These are phyloP conservation scores for Protophormia terraenovae DNA, from an alignment of 2,888 invertebrate genomes.

Conservation along the genomic window DNA sequence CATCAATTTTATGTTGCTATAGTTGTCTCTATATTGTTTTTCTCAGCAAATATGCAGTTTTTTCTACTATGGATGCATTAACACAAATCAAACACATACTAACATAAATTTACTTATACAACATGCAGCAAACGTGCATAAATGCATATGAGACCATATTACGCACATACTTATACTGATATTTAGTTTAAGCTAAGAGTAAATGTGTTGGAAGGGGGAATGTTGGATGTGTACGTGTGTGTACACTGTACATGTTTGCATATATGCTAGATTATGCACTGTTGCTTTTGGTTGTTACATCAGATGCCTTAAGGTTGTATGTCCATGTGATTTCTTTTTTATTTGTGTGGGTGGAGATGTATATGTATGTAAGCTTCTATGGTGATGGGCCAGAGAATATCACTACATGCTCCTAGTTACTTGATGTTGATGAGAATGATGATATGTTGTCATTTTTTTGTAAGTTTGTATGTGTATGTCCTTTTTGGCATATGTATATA, in stretches of 20 bases:
- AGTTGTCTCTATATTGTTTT: too few relatives aligned
- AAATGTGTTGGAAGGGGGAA: not conserved
- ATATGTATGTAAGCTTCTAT: slow-evolving; percentile 3
- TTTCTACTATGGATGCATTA: not conserved
- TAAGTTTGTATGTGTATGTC: not conserved
- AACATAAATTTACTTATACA: not conserved
- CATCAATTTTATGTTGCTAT: slow-evolving; percentile 39
- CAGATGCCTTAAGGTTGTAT: slow-evolving; percentile 44
- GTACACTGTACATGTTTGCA: not conserved
- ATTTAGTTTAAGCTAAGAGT: slow-evolving; percentile 4
- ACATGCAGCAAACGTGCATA: slow-evolving; percentile 3
- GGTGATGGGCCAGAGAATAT: slow-evolving; percentile 4
- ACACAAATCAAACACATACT: not conserved
- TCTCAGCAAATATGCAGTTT: slow-evolving; percentile 23
- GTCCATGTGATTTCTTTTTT: not conserved
- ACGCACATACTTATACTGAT: not conserved
- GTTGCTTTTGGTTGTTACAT: slow-evolving; percentile 51
- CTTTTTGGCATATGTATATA: too few relatives aligned
- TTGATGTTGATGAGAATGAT: slow-evolving; percentile 39
- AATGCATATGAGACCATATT: slow-evolving; percentile 10
- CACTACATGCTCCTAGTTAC: slow-evolving; percentile 7
- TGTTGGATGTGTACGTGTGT: not conserved
- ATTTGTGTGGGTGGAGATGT: slow-evolving; percentile 4
- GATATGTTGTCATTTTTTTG: slow-evolving; percentile 38
- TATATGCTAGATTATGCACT: slow-evolving; percentile 55